Percentiles rank a stretch among this genome's conserved stretches.
These are phyloP conservation scores for Caenorhabditis virilis DNA, from an alignment of 2,888 invertebrate genomes.

Conservation along the genomic window DNA sequence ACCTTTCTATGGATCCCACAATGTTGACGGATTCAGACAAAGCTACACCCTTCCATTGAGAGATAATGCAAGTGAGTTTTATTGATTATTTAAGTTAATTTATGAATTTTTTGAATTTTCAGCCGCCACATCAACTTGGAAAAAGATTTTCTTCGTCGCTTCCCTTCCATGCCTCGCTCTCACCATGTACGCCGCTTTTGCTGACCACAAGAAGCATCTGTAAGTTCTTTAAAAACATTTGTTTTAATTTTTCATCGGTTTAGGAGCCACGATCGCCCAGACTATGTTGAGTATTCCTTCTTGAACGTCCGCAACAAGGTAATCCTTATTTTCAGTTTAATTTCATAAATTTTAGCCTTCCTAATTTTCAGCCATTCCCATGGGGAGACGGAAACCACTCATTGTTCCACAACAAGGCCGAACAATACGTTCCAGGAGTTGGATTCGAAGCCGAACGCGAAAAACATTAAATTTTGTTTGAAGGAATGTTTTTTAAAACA, in stretches of 20 bases:
- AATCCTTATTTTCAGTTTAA: neutral
- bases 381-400: slow-evolving; percentile 90
- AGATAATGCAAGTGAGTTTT: slow-evolving; percentile 46
- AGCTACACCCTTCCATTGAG: slow-evolving; percentile 47
- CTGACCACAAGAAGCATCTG: slow-evolving; percentile 52
- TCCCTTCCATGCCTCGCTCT: slow-evolving; percentile 62
- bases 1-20: slow-evolving; percentile 60
- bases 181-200: slow-evolving; percentile 60
- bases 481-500: too few relatives aligned
- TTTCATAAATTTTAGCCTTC: neutral
- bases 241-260: neutral
- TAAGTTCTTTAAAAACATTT: slow-evolving; percentile 2
- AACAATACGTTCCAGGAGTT: slow-evolving; percentile 65
- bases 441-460: slow-evolving; percentile 60
- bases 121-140: slow-evolving; percentile 60
- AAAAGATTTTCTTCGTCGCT: slow-evolving; percentile 63
- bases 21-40: slow-evolving; percentile 61
- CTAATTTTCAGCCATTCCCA: slow-evolving; percentile 78
- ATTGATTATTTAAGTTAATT: neutral
- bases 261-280: slow-evolving; percentile 57
- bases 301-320: slow-evolving; percentile 62
- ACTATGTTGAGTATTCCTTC: slow-evolving; percentile 64
- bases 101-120: slow-evolving; percentile 13
- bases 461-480: slow-evolving; percentile 18
- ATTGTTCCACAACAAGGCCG: slow-evolving; percentile 80